Conservation (phyloP, 2,797 vertebrate genomes). For the Hyperoplus immaculatus region DNA sequence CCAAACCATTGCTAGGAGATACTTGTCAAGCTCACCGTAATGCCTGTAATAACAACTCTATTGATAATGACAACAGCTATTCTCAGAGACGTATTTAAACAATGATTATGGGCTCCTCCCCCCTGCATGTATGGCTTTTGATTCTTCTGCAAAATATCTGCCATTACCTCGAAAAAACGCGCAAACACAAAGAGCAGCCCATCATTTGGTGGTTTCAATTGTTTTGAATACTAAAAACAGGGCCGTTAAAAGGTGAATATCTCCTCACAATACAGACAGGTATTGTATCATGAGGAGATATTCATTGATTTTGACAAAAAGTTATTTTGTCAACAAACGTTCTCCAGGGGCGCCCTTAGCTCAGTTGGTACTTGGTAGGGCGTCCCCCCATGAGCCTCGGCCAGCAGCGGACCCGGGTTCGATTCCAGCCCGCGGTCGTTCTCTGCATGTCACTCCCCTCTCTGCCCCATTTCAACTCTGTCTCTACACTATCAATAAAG, state of each 20-base stretch:
- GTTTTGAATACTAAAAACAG: conserved; percentile 50
- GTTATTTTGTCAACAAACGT: too few species aligned
- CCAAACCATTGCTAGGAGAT: conserved; percentile 33
- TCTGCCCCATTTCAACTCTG: too few species aligned
- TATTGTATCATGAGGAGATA: too few species aligned
- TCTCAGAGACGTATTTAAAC: conserved; percentile 69
- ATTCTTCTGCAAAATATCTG: conserved; percentile 48
- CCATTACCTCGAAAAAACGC: conserved; percentile 40
- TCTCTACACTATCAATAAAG: too few species aligned
- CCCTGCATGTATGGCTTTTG: conserved; percentile 54
- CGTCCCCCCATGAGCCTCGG: too few species aligned
- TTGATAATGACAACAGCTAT: conserved; percentile 64
- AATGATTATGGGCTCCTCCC: conserved; percentile 66
- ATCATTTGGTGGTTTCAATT: conserved; percentile 40
- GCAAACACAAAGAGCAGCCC: conserved; percentile 35
- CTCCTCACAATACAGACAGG: too few species aligned
- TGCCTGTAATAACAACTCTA: conserved; percentile 72
- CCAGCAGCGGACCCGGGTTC: too few species aligned
- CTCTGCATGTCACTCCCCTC: too few species aligned
- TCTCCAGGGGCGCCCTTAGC: too few species aligned
- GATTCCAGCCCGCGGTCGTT: too few species aligned
- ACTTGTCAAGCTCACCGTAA: conserved; percentile 58
- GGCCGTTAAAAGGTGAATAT: not conserved
- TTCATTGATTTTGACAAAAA: too few species aligned
- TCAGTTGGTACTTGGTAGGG: too few species aligned